Evolutionary conservation across 2,888 invertebrate species (phyloP).

Genomic region (Leucophora obtusa): DNA sequence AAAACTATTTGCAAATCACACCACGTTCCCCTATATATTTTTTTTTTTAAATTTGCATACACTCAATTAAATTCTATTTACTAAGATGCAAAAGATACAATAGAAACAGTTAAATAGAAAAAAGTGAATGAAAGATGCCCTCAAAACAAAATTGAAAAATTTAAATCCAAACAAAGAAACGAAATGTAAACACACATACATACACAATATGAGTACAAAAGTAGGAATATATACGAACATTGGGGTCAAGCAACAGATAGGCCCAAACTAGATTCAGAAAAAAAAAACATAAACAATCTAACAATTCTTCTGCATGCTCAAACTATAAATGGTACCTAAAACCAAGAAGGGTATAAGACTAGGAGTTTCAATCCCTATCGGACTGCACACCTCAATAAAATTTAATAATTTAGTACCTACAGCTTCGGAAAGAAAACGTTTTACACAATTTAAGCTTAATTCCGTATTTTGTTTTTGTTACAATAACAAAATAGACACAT

Average conservation of each 20-base stretch:
- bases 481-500: no score
- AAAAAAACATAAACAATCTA: background rate
- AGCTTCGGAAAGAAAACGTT: no score
- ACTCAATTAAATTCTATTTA: slow-evolving; percentile 42
- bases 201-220: background rate
- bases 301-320: slow-evolving; percentile 13
- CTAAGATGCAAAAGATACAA: background rate
- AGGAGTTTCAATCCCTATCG: no score
- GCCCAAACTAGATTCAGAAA: background rate
- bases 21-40: background rate
- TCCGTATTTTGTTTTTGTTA: no score
- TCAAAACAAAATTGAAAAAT: slow-evolving; percentile 31
- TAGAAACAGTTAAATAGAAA: background rate
- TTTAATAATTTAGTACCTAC: no score
- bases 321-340: slow-evolving; percentile 16
- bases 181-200: background rate
- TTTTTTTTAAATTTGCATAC: background rate
- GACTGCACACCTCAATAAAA: no score
- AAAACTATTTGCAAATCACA: no score
- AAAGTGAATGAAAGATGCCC: slow-evolving; percentile 4
- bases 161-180: slow-evolving; percentile 22
- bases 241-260: slow-evolving; percentile 40
- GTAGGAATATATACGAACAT: background rate
- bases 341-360: no score
- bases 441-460: no score